Evolutionary conservation across 2,888 invertebrate genomes (phyloP).

Genomic region (Acanthacorydalis orientalis): DNA sequence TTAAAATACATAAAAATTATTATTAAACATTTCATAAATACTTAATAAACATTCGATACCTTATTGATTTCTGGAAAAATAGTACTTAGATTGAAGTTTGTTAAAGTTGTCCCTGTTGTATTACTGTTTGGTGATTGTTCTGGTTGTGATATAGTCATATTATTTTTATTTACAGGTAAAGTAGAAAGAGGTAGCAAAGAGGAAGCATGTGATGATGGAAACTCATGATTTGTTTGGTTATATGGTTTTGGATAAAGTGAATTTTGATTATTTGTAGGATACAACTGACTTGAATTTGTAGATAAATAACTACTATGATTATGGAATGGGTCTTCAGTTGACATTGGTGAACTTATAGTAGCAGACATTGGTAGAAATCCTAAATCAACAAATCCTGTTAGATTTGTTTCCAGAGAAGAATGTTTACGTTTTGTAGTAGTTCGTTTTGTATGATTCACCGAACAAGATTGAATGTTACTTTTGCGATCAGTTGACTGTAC

Average conservation of each 20-base stretch:
- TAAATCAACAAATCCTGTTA: slow-evolving; percentile 21
- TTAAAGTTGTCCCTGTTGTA: slow-evolving; percentile 32
- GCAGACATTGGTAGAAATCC: slow-evolving; percentile 23
- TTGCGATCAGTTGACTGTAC: background rate
- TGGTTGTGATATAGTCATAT: background rate
- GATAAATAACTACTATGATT: slow-evolving; percentile 21
- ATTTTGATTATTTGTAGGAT: slow-evolving; percentile 20
- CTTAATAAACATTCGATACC: slow-evolving; percentile 12
- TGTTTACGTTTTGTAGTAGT: slow-evolving; percentile 17
- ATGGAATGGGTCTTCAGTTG: slow-evolving; percentile 25
- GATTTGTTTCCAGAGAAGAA: slow-evolving; percentile 14
- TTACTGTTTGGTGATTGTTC: background rate
- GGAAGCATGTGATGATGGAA: background rate
- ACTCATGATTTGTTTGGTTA: slow-evolving; percentile 1
- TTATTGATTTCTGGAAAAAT: slow-evolving; percentile 70
- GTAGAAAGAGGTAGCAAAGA: slow-evolving; percentile 2
- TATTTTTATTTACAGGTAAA: background rate
- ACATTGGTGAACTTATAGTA: slow-evolving; percentile 24
- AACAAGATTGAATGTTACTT: slow-evolving; percentile 6
- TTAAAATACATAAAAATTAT: background rate
- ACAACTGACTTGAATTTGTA: slow-evolving; percentile 19
- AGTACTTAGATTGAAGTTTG: slow-evolving; percentile 68
- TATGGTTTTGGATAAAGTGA: slow-evolving; percentile 19
- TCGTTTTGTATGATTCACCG: slow-evolving; percentile 8
- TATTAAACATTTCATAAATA: background rate